These are phyloP conservation scores for Oncorhynchus masou DNA, from an alignment of 2,113 vertebrate species.

Conservation along the genomic window DNA sequence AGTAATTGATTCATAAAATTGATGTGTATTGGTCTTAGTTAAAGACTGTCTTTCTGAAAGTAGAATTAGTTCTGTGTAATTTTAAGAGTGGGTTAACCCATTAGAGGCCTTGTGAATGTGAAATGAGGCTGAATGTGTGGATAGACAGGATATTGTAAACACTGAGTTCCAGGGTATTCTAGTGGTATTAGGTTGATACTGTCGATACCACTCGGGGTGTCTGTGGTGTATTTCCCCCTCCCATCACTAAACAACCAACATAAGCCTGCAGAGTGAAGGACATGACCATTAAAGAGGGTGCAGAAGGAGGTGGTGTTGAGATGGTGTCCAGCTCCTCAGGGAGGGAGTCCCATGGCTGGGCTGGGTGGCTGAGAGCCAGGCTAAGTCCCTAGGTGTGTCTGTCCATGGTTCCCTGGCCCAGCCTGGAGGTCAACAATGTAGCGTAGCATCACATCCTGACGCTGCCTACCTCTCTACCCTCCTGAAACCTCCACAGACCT, in stretches of 20 bases:
- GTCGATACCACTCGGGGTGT: neutral
- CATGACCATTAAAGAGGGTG: conserved; percentile 5
- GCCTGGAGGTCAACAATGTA: conserved; percentile 36
- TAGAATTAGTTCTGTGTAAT: no score
- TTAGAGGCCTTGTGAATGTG: neutral
- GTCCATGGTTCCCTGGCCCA: neutral
- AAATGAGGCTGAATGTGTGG: neutral
- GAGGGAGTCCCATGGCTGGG: conserved; percentile 11
- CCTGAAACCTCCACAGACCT: conserved; percentile 35
- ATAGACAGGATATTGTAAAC: neutral
- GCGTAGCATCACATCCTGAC: conserved; percentile 33
- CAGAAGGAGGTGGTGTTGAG: conserved; percentile 12
- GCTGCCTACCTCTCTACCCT: conserved; percentile 40
- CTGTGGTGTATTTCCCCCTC: neutral
- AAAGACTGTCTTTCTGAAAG: no score
- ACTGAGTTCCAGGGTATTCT: neutral
- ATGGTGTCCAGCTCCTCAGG: conserved; percentile 13
- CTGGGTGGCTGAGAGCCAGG: conserved; percentile 42
- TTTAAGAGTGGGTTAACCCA: no score
- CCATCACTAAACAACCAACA: neutral
- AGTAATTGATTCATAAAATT: neutral
- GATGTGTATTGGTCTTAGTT: no score
- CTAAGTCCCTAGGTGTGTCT: conserved; percentile 39
- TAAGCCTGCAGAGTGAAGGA: neutral
- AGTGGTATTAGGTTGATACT: neutral